Conservation (phyloP, 2,888 invertebrate genomes). For the Orthosia gothica region DNA sequence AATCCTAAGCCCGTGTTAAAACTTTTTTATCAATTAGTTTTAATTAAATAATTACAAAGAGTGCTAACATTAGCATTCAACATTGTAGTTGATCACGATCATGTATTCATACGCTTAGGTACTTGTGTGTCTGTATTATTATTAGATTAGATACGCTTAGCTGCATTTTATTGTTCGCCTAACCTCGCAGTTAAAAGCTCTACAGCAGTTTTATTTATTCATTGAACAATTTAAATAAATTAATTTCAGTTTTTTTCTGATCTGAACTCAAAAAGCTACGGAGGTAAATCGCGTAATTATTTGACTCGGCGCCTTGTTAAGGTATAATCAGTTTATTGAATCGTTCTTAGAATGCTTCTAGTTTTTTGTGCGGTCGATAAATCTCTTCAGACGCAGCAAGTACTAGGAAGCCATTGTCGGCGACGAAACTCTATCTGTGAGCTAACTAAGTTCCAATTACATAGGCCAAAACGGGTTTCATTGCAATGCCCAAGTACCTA, state of each 20-base stretch:
- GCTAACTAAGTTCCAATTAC: no score
- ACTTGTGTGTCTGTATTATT: constrained; percentile 40
- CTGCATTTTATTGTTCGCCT: constrained; percentile 59
- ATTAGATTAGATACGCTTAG: constrained; percentile 64
- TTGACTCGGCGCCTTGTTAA: constrained; percentile 37
- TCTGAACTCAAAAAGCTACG: constrained; percentile 31
- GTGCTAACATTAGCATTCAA: constrained; percentile 63
- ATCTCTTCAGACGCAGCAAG: neutral
- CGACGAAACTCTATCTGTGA: no score
- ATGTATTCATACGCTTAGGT: constrained; percentile 53
- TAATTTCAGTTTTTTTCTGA: constrained; percentile 25
- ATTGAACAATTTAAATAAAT: constrained; percentile 54
- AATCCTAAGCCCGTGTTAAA: constrained; percentile 23
- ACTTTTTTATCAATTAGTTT: constrained; percentile 43
- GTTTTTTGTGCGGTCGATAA: neutral
- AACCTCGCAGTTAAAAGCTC: constrained; percentile 38
- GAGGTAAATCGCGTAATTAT: constrained; percentile 49
- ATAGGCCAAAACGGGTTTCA: no score
- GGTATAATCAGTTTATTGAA: constrained; percentile 18
- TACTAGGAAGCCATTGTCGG: neutral
- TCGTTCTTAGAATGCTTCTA: constrained; percentile 10
- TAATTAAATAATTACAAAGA: constrained; percentile 64
- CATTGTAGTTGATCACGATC: constrained; percentile 44
- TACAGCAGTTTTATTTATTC: constrained; percentile 47
- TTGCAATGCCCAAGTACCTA: no score